These are phyloP conservation scores for Villa cingulata DNA, from an alignment of 2,888 invertebrate genomes.

Conservation along the genomic window DNA sequence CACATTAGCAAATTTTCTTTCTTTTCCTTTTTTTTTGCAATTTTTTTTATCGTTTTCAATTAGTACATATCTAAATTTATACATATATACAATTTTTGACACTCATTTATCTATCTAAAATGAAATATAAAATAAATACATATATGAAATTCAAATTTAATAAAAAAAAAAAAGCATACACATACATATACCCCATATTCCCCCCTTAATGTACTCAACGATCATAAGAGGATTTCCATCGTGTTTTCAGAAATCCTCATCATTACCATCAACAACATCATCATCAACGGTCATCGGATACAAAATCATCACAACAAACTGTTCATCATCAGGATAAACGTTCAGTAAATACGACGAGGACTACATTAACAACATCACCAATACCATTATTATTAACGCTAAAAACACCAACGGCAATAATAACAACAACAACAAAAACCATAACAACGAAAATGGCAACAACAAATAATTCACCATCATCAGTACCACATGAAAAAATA, in stretches of 20 bases:
- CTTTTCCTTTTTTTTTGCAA: too few relatives aligned
- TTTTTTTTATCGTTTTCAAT: too few relatives aligned
- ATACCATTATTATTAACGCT: neutral
- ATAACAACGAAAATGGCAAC: conserved; percentile 7
- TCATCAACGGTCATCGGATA: neutral
- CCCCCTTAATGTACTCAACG: neutral
- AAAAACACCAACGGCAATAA: neutral
- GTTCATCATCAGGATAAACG: neutral
- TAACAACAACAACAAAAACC: neutral
- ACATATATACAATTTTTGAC: too few relatives aligned
- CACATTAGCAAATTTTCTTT: too few relatives aligned
- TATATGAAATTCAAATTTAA: neutral
- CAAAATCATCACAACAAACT: neutral
- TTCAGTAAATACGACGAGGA: neutral
- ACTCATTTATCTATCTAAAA: neutral
- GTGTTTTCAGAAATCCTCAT: conserved; percentile 31
- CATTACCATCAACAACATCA: neutral
- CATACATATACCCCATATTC: too few relatives aligned
- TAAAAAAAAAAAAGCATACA: neutral
- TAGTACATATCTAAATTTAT: neutral
- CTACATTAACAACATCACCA: too few relatives aligned
- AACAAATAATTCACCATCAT: conserved; percentile 13
- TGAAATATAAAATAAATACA: neutral
- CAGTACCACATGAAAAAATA: conserved; percentile 35
- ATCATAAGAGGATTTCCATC: conserved; percentile 25